Conservation (phyloP, 2,888 invertebrate species). For the Netelia virgata region DNA sequence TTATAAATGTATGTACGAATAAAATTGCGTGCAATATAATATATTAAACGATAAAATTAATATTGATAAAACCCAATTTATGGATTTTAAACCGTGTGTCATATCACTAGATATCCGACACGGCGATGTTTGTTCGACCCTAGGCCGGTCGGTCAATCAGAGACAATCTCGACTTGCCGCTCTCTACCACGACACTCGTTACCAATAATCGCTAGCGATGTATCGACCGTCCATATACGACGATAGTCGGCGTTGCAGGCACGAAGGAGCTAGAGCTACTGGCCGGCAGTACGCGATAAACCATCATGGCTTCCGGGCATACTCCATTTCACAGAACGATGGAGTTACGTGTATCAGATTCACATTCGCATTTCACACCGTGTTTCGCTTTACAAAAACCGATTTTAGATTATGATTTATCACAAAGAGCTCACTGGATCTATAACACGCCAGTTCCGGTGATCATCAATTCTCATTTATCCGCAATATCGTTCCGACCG, state of each 20-base stretch:
- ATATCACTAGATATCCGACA: not conserved
- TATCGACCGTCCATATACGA: not conserved
- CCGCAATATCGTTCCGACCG: conserved; percentile 1
- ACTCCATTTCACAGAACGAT: not conserved
- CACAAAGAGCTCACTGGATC: not conserved
- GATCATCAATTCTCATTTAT: conserved; percentile 44
- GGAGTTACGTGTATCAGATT: not conserved
- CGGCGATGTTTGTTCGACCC: no score
- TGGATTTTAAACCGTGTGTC: not conserved
- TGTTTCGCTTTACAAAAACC: not conserved
- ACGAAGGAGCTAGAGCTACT: not conserved
- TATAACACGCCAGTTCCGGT: not conserved
- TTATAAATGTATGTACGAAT: no score
- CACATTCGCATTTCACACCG: not conserved
- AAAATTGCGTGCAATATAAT: not conserved
- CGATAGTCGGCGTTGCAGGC: not conserved
- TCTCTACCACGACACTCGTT: no score
- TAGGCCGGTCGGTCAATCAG: no score
- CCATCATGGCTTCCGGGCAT: not conserved
- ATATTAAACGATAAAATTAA: not conserved
- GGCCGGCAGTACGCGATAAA: not conserved
- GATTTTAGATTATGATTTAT: not conserved
- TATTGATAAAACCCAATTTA: not conserved
- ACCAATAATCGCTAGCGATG: not conserved
- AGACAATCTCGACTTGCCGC: no score